Conservation (phyloP, 2,888 invertebrate genomes). For the Papilio elwesi region DNA sequence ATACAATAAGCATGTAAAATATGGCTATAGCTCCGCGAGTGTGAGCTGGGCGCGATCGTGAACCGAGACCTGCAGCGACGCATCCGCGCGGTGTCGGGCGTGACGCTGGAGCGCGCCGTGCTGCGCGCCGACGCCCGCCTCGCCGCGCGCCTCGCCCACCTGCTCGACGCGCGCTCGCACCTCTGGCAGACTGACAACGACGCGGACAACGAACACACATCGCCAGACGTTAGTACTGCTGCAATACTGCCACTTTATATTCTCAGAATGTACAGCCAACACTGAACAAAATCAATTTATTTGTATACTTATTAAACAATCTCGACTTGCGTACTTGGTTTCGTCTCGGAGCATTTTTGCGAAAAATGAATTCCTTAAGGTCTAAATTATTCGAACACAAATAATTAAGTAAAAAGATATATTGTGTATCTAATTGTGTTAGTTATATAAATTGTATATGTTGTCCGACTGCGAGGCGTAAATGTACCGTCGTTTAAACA, state of each 20-base stretch:
- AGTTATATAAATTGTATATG: too few relatives aligned
- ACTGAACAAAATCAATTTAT: background rate
- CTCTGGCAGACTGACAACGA: constrained; percentile 85
- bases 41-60: constrained; percentile 97
- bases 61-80: constrained; percentile 98
- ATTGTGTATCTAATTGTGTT: too few relatives aligned
- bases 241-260: background rate
- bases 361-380: too few relatives aligned
- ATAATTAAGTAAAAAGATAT: too few relatives aligned
- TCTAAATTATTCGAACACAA: too few relatives aligned
- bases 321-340: too few relatives aligned
- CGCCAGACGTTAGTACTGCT: constrained; percentile 9
- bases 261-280: background rate
- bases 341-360: too few relatives aligned
- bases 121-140: constrained; percentile 96
- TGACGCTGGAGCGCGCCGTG: constrained; percentile 94
- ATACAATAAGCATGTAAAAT: background rate
- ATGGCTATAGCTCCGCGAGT: constrained; percentile 88
- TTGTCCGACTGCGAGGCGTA: too few relatives aligned
- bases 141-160: constrained; percentile 95
- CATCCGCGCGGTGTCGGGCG: constrained; percentile 95
- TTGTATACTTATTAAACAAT: too few relatives aligned
- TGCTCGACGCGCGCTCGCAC: constrained; percentile 92
- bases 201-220: constrained; percentile 24
- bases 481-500: too few relatives aligned